phyloP scores from a whole-genome alignment of 2,113 vertebrate genomes.

The Lagopus leucura region DNA sequence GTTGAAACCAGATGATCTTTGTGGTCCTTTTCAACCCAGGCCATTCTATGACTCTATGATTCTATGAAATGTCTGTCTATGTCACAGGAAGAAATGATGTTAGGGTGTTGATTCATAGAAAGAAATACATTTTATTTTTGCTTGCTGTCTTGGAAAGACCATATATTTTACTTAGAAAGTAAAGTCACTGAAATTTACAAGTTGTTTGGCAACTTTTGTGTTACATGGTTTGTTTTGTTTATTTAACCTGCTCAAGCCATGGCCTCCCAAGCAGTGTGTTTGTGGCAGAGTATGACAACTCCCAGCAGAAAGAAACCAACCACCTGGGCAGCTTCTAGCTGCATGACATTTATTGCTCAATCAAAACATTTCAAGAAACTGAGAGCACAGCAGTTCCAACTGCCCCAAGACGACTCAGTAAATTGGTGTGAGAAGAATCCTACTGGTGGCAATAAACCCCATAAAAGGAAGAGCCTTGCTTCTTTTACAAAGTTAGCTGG shows the following conservation, averaged over 20 bases:
- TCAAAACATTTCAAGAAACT: not conserved
- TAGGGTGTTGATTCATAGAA: not conserved
- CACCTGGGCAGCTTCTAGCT: not conserved
- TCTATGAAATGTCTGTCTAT: not conserved
- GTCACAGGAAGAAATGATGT: not conserved
- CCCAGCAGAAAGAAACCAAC: conserved; percentile 7
- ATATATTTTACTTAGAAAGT: not conserved
- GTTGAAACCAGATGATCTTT: too few relatives aligned
- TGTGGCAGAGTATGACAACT: not conserved
- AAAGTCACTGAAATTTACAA: not conserved
- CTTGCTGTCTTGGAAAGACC: not conserved
- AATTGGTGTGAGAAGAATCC: not conserved
- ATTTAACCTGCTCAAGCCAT: not conserved
- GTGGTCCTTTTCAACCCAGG: too few relatives aligned
- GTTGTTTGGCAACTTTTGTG: not conserved
- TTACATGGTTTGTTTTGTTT: not conserved
- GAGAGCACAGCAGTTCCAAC: not conserved
- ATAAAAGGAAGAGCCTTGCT: conserved; percentile 16
- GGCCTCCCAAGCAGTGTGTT: not conserved
- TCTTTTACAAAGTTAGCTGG: conserved; percentile 42
- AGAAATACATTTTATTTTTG: not conserved
- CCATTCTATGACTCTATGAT: too few relatives aligned
- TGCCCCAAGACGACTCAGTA: not conserved
- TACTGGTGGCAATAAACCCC: conserved; percentile 42
- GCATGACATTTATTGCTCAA: not conserved